Evolutionary conservation across 2,888 invertebrate genomes (phyloP).

Genomic region (Tachina fera): DNA sequence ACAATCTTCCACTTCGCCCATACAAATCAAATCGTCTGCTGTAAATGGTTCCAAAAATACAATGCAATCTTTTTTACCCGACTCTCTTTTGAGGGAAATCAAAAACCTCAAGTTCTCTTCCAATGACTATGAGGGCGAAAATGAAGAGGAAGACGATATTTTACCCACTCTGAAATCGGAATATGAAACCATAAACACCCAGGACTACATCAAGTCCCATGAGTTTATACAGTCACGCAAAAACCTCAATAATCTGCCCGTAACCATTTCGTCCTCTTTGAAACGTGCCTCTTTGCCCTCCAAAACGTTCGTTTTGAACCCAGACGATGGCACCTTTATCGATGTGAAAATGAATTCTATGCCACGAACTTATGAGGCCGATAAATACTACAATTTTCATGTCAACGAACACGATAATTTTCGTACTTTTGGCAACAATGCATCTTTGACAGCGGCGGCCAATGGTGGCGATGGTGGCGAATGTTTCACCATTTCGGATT

Average conservation of each 20-base stretch:
- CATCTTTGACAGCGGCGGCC: constrained; percentile 45
- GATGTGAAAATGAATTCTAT: constrained; percentile 79
- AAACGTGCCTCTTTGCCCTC: constrained; percentile 73
- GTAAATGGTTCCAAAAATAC: constrained; percentile 60
- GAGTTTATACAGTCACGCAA: constrained; percentile 68
- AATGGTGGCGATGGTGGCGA: constrained; percentile 55
- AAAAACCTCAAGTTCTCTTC: constrained; percentile 84
- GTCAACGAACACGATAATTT: constrained; percentile 86
- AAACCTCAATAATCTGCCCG: constrained; percentile 48
- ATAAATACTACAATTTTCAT: constrained; percentile 92
- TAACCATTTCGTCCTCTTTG: constrained; percentile 32
- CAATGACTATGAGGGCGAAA: constrained; percentile 73
- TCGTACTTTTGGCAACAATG: constrained; percentile 74
- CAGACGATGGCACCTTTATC: constrained; percentile 74
- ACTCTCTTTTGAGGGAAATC: constrained; percentile 88
- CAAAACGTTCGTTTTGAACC: constrained; percentile 75
- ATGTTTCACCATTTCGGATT: constrained; percentile 73
- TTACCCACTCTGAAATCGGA: constrained; percentile 21
- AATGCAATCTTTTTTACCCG: constrained; percentile 85
- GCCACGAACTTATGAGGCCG: constrained; percentile 86
- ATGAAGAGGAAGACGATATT: constrained; percentile 60
- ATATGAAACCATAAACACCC: constrained; percentile 33
- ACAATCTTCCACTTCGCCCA: constrained; percentile 79
- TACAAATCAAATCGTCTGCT: constrained; percentile 77
- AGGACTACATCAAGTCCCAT: constrained; percentile 67